phyloP scores from a whole-genome alignment of 1,140 invertebrate species.

The Ladona fulva region DNA sequence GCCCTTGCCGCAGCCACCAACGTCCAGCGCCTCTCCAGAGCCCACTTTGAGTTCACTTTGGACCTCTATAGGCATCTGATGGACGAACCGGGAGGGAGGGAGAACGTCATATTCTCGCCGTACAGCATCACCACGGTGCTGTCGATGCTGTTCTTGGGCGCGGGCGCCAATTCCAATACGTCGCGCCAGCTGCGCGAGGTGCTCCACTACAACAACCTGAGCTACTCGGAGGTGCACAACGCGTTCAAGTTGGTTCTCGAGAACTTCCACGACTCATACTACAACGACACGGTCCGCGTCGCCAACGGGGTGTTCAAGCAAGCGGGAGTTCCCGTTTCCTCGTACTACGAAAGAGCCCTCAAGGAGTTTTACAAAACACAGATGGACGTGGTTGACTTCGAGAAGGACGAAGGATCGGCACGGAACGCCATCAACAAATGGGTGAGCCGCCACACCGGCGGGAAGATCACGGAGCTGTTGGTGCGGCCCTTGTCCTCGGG shows the following conservation, averaged over 20 bases:
- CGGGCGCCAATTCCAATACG: conserved; percentile 27
- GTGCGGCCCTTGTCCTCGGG: conserved; percentile 23
- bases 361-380: conserved; percentile 28
- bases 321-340: conserved; percentile 22
- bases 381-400: conserved; percentile 29
- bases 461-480: conserved; percentile 25
- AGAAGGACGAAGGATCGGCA: conserved; percentile 21
- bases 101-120: conserved; percentile 32
- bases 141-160: conserved; percentile 30
- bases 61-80: conserved; percentile 28
- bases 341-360: conserved; percentile 25
- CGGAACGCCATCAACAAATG: conserved; percentile 28
- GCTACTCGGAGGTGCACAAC: conserved; percentile 24
- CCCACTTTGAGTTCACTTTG: conserved; percentile 32
- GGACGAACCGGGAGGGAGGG: conserved; percentile 22
- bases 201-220: conserved; percentile 28
- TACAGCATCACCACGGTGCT: conserved; percentile 29
- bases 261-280: conserved; percentile 22
- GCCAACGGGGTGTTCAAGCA: conserved; percentile 28
- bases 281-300: conserved; percentile 23
- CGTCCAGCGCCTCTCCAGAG: conserved; percentile 29
- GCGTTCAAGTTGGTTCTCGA: conserved; percentile 22
- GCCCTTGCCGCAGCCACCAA: conserved; percentile 18
- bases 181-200: conserved; percentile 27
- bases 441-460: conserved; percentile 26